phyloP scores from a whole-genome alignment of 2,797 vertebrate species.

The Silurus aristotelis region DNA sequence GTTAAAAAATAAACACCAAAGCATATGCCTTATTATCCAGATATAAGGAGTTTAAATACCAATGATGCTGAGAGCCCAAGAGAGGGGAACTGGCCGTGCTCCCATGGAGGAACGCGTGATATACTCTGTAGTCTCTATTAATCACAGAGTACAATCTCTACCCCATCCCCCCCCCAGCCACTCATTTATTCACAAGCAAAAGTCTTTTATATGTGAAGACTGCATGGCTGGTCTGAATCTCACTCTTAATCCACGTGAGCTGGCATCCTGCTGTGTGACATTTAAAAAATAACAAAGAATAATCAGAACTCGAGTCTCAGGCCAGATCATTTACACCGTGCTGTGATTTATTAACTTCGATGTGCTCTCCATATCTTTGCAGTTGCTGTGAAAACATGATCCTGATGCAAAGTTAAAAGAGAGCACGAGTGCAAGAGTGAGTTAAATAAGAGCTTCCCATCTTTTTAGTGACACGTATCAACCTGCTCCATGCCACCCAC shows the following conservation, averaged over 20 bases:
- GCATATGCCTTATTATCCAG: background rate
- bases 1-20: background rate
- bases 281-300: conserved; percentile 43
- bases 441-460: conserved; percentile 17
- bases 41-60: background rate
- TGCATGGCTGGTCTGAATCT: conserved; percentile 25
- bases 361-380: background rate
- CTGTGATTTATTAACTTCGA: conserved; percentile 42
- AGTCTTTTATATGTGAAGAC: conserved; percentile 15
- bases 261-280: conserved; percentile 31
- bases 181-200: conserved; percentile 9
- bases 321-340: conserved; percentile 17
- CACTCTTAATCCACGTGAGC: conserved; percentile 45
- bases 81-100: background rate
- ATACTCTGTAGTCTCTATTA: background rate
- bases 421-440: background rate
- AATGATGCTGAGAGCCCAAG: background rate
- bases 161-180: too few species aligned
- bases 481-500: conserved; percentile 26
- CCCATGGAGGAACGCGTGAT: background rate
- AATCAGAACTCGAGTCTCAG: conserved; percentile 20
- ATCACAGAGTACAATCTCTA: background rate
- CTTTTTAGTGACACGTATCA: conserved; percentile 16
- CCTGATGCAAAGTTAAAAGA: conserved; percentile 15
- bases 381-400: background rate